Conservation (phyloP, 2,113 vertebrate species). For the Apteryx mantelli region DNA sequence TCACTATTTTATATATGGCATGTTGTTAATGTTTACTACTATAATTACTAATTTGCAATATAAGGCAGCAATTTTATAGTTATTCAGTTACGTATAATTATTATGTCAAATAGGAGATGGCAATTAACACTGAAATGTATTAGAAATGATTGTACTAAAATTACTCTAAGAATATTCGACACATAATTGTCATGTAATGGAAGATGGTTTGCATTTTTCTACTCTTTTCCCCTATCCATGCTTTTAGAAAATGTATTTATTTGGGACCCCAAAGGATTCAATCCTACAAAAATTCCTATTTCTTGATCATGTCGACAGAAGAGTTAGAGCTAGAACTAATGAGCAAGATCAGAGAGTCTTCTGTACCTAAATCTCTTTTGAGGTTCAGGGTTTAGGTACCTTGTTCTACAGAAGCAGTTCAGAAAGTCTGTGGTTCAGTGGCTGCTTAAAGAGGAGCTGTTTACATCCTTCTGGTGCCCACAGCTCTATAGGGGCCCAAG, state of each 20-base stretch:
- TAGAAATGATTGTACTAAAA: constrained; percentile 70
- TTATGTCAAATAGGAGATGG: constrained; percentile 77
- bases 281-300: neutral
- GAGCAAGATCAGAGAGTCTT: neutral
- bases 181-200: constrained; percentile 30
- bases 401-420: neutral
- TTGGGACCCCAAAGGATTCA: neutral
- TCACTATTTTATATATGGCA: constrained; percentile 80
- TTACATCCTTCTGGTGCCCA: neutral
- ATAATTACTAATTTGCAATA: constrained; percentile 83
- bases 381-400: neutral
- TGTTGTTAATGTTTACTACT: constrained; percentile 81
- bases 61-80: constrained; percentile 81
- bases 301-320: neutral
- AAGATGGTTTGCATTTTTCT: constrained; percentile 41
- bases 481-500: neutral
- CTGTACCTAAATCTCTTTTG: neutral
- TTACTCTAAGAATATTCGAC: constrained; percentile 70
- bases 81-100: constrained; percentile 81
- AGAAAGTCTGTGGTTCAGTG: neutral
- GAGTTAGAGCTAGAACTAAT: neutral
- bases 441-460: neutral
- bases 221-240: neutral
- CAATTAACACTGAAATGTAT: constrained; percentile 78
- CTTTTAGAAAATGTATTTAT: neutral